A percentile compares a stretch with the other conserved stretches of the same genome.
Conservation (phyloP, 2,888 invertebrate genomes). For the Cephalotes varians region DNA sequence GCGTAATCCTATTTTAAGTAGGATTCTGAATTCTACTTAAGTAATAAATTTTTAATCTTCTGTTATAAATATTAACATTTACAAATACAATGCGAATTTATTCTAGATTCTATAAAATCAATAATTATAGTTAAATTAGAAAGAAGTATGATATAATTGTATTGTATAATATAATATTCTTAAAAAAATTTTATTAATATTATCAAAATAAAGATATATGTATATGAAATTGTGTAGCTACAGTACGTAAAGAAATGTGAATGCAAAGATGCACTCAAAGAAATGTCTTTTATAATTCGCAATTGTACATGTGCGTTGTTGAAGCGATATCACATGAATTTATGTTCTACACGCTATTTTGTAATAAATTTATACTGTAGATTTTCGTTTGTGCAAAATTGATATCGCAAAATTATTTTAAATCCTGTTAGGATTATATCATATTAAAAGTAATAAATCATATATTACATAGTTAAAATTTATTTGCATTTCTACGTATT, state of each 20-base stretch:
- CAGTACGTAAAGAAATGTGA: too few species aligned
- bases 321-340: slow-evolving; percentile 80
- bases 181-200: neutral
- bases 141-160: neutral
- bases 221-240: neutral
- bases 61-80: neutral
- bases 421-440: slow-evolving; percentile 2
- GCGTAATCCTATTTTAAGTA: neutral
- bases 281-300: slow-evolving; percentile 69
- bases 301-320: slow-evolving; percentile 69
- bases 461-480: neutral
- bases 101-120: neutral
- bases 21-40: neutral
- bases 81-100: neutral
- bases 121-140: neutral
- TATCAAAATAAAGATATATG: neutral
- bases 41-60: neutral
- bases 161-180: too few species aligned
- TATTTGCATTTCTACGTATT: neutral
- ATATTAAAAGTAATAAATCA: neutral
- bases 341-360: slow-evolving; percentile 64
- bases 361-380: neutral
- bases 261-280: too few species aligned
- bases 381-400: slow-evolving; percentile 51
- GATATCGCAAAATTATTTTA: slow-evolving; percentile 49